phyloP scores from a whole-genome alignment of 1,140 invertebrate species.

The Trialeurodes vaporariorum region DNA sequence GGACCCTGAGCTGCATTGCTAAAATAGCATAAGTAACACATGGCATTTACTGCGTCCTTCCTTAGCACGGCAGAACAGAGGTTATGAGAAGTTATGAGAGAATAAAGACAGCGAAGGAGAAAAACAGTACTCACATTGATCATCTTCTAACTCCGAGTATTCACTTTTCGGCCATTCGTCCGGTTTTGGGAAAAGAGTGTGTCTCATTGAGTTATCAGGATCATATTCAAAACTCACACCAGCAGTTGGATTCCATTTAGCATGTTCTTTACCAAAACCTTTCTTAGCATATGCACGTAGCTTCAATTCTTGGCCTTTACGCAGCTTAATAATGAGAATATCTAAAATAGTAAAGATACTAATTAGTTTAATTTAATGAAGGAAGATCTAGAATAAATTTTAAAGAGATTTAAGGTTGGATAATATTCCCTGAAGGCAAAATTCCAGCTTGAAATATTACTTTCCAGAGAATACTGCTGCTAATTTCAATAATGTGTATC shows the following conservation, averaged over 20 bases:
- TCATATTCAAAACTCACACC: constrained; percentile 99
- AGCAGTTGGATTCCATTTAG: constrained; percentile 99
- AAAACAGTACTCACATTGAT: constrained; percentile 72
- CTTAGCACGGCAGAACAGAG: no score
- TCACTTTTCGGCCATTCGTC: constrained; percentile 99
- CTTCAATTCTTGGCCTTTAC: constrained; percentile 96
- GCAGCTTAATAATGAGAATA: constrained; percentile 93
- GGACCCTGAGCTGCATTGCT: no score
- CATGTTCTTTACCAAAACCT: constrained; percentile 98
- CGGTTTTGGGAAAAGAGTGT: constrained; percentile 92
- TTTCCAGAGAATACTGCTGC: no score
- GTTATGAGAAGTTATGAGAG: no score
- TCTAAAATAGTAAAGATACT: constrained; percentile 40
- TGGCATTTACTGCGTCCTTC: no score
- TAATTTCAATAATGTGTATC: no score
- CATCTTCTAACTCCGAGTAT: constrained; percentile 86
- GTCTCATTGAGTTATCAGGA: constrained; percentile 93
- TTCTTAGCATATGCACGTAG: constrained; percentile 80
- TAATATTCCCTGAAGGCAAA: background rate
- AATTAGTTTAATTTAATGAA: constrained; percentile 6
- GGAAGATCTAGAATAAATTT: background rate
- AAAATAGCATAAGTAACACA: no score
- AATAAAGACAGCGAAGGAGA: no score
- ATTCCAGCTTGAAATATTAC: background rate
- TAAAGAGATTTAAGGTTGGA: no score